A percentile compares a stretch with the other conserved stretches of the same genome.
Evolutionary conservation across 2,113 vertebrate genomes (phyloP).

Genomic region (Promerops cafer): DNA sequence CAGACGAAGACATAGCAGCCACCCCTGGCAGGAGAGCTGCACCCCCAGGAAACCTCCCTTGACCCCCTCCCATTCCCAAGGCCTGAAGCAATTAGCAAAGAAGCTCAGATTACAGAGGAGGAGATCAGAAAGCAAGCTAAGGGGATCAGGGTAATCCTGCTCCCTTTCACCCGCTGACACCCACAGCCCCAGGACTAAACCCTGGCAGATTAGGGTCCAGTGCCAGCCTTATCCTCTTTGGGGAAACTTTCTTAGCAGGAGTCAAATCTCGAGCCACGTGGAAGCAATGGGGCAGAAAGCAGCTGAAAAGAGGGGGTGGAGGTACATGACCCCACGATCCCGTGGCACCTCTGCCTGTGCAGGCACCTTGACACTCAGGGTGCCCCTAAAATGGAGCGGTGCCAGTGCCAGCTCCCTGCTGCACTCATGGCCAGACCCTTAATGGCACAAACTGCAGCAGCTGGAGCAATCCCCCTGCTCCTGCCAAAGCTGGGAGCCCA

Average conservation of each 20-base stretch:
- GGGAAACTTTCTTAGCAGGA: neutral
- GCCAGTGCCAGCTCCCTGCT: neutral
- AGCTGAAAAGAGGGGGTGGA: neutral
- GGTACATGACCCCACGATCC: neutral
- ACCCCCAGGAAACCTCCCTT: neutral
- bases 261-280: neutral
- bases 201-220: neutral
- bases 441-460: neutral
- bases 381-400: neutral
- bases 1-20: neutral
- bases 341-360: neutral
- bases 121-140: slow-evolving; percentile 6
- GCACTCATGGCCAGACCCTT: neutral
- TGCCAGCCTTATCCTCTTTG: neutral
- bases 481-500: neutral
- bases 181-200: neutral
- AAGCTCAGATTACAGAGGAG: neutral
- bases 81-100: neutral
- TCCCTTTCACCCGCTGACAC: neutral
- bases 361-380: neutral
- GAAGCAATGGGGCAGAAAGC: neutral
- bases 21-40: neutral
- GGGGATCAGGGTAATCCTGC: slow-evolving; percentile 1
- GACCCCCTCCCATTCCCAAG: neutral
- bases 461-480: neutral